These are phyloP conservation scores for Chrysaora quinquecirrha DNA, from an alignment of 30 jellyfish, hydroid and myxozoan species.

Conservation along the genomic window DNA sequence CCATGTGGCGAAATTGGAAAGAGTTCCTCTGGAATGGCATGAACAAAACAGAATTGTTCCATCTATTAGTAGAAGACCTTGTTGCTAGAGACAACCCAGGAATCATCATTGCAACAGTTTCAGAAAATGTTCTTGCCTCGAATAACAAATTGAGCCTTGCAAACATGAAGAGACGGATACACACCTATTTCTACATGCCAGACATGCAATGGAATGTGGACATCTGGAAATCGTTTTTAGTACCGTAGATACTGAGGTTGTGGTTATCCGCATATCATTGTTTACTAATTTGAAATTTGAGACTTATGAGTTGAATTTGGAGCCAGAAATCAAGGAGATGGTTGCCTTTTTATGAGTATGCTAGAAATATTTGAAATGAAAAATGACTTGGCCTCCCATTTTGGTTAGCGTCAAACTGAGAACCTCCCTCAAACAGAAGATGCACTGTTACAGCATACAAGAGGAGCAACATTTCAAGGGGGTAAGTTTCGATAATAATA, in stretches of 20 bases:
- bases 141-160: background rate
- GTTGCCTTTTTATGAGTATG: too few relatives aligned
- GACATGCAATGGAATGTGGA: slow-evolving; percentile 20
- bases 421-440: slow-evolving; percentile 27
- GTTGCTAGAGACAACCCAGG: too few relatives aligned
- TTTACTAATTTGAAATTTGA: too few relatives aligned
- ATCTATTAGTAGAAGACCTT: too few relatives aligned
- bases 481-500: too few relatives aligned
- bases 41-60: too few relatives aligned
- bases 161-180: slow-evolving; percentile 6
- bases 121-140: slow-evolving; percentile 16
- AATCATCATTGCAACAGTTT: background rate
- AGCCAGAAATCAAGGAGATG: slow-evolving; percentile 18
- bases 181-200: slow-evolving; percentile 15
- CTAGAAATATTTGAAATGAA: too few relatives aligned
- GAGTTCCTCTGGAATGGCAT: too few relatives aligned
- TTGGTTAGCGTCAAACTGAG: slow-evolving; percentile 1
- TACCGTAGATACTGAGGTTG: background rate
- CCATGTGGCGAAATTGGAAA: too few relatives aligned
- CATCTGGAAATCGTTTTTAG: slow-evolving; percentile 8
- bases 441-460: slow-evolving; percentile 34
- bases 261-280: background rate
- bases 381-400: slow-evolving; percentile 25
- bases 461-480: slow-evolving; percentile 19
- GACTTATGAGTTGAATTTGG: slow-evolving; percentile 16